Evolutionary conservation across 1,140 invertebrate genomes (phyloP), one percentile per base, ranked within the genome.

Genomic region (Pogonus chalceus): DNA sequence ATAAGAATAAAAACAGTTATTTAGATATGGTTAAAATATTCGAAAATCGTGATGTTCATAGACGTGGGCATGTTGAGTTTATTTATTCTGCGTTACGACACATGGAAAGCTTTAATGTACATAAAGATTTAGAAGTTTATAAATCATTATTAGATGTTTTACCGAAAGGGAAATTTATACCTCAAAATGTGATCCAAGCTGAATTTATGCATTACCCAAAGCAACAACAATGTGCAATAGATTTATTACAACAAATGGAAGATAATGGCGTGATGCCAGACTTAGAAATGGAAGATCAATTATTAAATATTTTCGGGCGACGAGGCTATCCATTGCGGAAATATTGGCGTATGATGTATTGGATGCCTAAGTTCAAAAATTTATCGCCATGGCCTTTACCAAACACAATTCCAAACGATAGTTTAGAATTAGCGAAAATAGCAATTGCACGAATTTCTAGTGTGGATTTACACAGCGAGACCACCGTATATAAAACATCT

Each of bases 301-400:
- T 98, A 0, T 57, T 85, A 7, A 87, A 87, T 63, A 81, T 84
- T 35, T 99, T 98, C 76, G 94, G 95, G 0, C 72, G 76, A 53
- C 74, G 83, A 61, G 84, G 84, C 10, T 79, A 83, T 65, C 88
- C 90, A 0, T 67, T 92, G 12, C 73, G 88, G 55, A 96, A 95
- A 67, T 89, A 82, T 65, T 85, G 83, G 76, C 77, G 92, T 46
- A 94, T 98, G 87, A 83, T 92, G 76, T 99, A 98, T 66, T 99
- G 96, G 96, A 87, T 96, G 84, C 93, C 95, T 2, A 98, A 98
- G 70, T 92, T 98, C 63, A 90, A 84, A 65, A 85, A 97, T 69
- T 67, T 86, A 0, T 92, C 90, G 59, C 96, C 96, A 1, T 98
- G 89, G 83, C 81, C 83, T 1, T 66, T 96, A 35, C 90, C 94